A percentile compares a stretch with the other conserved stretches of the same genome.
phyloP scores from a whole-genome alignment of 2,797 vertebrate genomes.

The Aldrovandia affinis region DNA sequence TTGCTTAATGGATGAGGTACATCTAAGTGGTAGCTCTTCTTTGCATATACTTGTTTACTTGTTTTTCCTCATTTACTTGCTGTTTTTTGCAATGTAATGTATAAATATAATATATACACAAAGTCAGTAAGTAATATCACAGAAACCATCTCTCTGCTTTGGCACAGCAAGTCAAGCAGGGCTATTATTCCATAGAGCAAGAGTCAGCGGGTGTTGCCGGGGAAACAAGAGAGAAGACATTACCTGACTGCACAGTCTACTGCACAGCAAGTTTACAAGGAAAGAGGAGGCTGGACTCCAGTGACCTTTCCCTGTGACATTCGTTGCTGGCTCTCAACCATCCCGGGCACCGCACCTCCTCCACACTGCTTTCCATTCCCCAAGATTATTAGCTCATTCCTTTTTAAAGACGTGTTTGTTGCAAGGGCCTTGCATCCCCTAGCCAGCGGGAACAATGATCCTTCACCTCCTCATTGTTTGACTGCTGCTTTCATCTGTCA shows the following conservation, averaged over 20 bases:
- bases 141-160: no score
- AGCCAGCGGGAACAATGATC: neutral
- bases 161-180: no score
- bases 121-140: no score
- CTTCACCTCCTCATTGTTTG: conserved; percentile 24
- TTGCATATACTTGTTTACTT: no score
- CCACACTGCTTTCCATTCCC: conserved; percentile 30
- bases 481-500: conserved; percentile 32
- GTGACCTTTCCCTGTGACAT: conserved; percentile 63
- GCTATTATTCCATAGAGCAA: neutral
- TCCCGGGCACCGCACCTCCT: conserved; percentile 44
- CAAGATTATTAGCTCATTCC: conserved; percentile 50
- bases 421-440: conserved; percentile 33
- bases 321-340: conserved; percentile 50
- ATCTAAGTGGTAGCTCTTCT: no score
- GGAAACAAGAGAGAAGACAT: conserved; percentile 54
- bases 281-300: conserved; percentile 52
- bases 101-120: no score
- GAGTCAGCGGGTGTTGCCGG: conserved; percentile 40
- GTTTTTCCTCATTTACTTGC: no score
- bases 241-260: conserved; percentile 51
- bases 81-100: no score
- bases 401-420: conserved; percentile 54
- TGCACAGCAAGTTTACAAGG: conserved; percentile 57
- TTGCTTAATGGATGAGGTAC: no score